Evolutionary conservation across 2,113 vertebrate genomes (phyloP).

Genomic region (Eulemur macaco): DNA sequence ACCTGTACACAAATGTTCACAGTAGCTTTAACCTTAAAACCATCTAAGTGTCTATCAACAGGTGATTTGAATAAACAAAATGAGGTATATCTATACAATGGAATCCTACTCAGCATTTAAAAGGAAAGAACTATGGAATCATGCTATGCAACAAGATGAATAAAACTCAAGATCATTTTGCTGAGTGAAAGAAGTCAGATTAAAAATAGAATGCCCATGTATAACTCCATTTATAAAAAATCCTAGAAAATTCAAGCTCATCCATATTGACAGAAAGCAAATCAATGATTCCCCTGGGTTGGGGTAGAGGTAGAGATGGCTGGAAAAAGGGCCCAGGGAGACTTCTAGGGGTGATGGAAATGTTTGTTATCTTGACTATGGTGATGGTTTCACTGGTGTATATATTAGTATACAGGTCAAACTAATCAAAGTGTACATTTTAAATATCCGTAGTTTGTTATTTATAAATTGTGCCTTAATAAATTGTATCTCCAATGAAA

Average conservation of each 20-base stretch:
- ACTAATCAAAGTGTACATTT: background rate
- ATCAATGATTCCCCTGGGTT: background rate
- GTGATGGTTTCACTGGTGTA: background rate
- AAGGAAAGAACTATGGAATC: background rate
- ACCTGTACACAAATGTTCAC: background rate
- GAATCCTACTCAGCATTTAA: background rate
- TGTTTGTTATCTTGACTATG: background rate
- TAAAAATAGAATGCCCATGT: background rate
- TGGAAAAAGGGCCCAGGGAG: background rate
- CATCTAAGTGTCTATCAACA: background rate
- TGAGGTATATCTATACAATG: background rate
- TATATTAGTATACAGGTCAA: background rate
- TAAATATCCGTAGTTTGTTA: background rate
- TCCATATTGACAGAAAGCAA: background rate
- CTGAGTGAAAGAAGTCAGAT: background rate
- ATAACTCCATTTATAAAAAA: background rate
- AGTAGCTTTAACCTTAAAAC: background rate
- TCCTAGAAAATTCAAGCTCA: background rate
- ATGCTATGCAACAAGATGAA: background rate
- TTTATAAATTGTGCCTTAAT: background rate
- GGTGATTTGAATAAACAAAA: background rate
- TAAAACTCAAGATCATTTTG: background rate
- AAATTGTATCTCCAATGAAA: background rate
- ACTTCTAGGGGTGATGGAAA: background rate
- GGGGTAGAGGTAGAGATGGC: background rate